Evolutionary conservation across 2,113 vertebrate species (phyloP), one percentile per base, ranked within the genome.

Genomic region (Coryphaenoides rupestris): DNA sequence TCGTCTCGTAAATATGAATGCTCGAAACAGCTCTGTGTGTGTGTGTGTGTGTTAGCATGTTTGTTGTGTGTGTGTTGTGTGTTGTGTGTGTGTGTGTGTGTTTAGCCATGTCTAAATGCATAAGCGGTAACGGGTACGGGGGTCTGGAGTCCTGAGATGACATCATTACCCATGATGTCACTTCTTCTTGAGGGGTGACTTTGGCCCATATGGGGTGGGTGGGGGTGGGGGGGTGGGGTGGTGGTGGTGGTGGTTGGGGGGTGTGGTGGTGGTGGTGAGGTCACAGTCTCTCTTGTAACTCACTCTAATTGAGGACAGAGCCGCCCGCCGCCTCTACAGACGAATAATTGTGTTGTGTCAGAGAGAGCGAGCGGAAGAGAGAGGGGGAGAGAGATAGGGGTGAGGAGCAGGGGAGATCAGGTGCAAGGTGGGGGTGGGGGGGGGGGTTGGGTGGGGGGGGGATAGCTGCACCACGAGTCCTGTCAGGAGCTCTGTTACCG

Each of bases 131-230:
- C 72, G 81, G 73, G 33, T 45, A 79, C 83, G 73, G 79, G 76
- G 87, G 84, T 88, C 86, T 89, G 86, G 84, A 87, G 79, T 88
- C 75, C 75, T 84, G 69, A 75, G 80, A 89, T 90, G 83, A 90
- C 86, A 89, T 89, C 88, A 90, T 89, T 82, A 68, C 72, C 71
- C 71, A 89, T 90, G 89, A 90, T 89, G 86, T 89, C 87, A 90
- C 86, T 86, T 83, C 5, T 45, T 45, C 83, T 89, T 40, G 80
- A 77, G 84, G 88, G 88, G 89, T 90, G 89, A 89, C 86, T 87
- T 89, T 89, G 86, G 85, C 81, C 85, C 84, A 82, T 45, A 12
- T 5, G 40, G 40, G 40, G 13, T 45, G 5, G 40, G n/a, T n/a
- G n/a, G n/a, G n/a, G n/a, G n/a, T n/a, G n/a, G n/a, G n/a, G n/a